Evolutionary conservation across 2,113 vertebrate species (phyloP), one percentile per base, ranked within the genome.

Genomic region (Oreotrochilus melanogaster): DNA sequence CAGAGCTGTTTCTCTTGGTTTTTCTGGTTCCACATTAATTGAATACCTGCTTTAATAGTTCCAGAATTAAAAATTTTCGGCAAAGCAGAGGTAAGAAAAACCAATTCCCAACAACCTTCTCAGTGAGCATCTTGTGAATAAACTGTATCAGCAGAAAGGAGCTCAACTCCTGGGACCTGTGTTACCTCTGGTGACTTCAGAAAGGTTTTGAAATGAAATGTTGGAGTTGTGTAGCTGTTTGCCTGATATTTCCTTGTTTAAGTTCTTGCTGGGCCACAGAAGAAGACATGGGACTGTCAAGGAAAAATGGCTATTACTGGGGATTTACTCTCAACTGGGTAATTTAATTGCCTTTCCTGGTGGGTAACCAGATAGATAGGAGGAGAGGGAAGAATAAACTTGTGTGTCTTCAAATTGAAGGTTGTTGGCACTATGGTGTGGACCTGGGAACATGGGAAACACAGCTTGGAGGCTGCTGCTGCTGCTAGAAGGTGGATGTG

Each of bases 341-440:
- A 7, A 60, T 37, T 91, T 30, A 53, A 81, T 93, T 91, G 89
- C 62, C 70, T 85, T 83, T 95, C 81, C 81, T 82, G 70, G 18
- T 53, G 89, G 48, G 65, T 60, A 81, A 89, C 57, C 33, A 66
- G 54, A 80, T n/a, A 73, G 0, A 37, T 37, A 37, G 35, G 62
- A 65, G 87, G 53, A 37, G 3, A 56, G 73, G 81, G 89, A 78
- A 48, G 87, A 60, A 53, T 23, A 7, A 87, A 43, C 48, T 17
- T 60, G 33, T 8, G 2, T 11, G 10, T 57, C 66, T 89, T 22
- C 19, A 13, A 7, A 58, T 35, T 5, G 30, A 73, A 94, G 85
- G 66, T 23, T 74, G 87, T 64, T 89, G 89, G 76, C 78, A 27
- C 51, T 3, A 0, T 0, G 19, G 1, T 5, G 12, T 18, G 76